Evolutionary conservation across 2,888 invertebrate genomes (phyloP), one percentile per base, ranked within the genome.

Genomic region (Platycheirus rosarum): DNA sequence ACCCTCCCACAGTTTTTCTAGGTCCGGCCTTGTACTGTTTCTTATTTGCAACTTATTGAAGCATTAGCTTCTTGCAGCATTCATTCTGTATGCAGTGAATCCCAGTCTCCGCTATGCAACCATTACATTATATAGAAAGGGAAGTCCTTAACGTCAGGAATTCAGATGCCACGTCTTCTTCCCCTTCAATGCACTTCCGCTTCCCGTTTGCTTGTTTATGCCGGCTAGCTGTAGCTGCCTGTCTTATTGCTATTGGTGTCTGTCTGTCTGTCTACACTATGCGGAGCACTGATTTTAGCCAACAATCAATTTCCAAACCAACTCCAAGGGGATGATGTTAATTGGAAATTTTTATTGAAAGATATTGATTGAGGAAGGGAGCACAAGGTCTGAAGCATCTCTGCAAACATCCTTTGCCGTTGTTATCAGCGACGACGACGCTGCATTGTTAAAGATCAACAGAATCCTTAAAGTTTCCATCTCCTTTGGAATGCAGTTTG

Each of bases 291-390:
- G 57, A 42, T 42, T 68, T 69, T 63, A 69, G 74, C 68, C 49
- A 63, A 69, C 68, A 74, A 69, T 79, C 73, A 69, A 74, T 79
- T 79, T 74, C 48, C 20, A 42, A 37, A 55, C 23, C 73, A 40
- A 62, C 46, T 62, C 40, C 48, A 8, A 16, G 42, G 62, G 51
- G 62, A 73, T 62, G 60, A 60, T 48, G 60, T 73, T 71, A 71
- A 71, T 66, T 68, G 77, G 46, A 74, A 78, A 69, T 42, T 23
- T 79, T 63, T 55, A 57, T 62, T 46, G 42, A 32, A 46, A 35
- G 29, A 40, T 26, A 60, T 60, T 26, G 57, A 11, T 14, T 42
- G 26, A 16, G 0, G 6, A 0, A 16, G 16, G 2, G 6, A 1
- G 8, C 11, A 3, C 5, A 26, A 2, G 13, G 37, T 23, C 4